Evolutionary conservation across 2,113 vertebrate species (phyloP).

Genomic region (Proterorhinus semilunaris): DNA sequence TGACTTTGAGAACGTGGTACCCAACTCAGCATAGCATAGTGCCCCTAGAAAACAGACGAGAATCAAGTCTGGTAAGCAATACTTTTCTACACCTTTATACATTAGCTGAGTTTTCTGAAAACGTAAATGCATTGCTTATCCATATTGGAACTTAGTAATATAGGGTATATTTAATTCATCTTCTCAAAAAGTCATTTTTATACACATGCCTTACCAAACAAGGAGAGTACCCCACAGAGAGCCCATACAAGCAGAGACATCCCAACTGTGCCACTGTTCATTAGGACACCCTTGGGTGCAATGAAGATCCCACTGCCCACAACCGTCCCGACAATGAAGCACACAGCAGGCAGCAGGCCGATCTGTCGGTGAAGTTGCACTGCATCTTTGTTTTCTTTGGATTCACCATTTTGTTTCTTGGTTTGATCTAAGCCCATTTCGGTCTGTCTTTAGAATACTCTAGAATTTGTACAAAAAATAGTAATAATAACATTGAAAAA

Average conservation of each 20-base stretch:
- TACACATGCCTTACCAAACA: conserved; percentile 76
- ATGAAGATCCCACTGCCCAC: conserved; percentile 91
- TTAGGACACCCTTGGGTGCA: conserved; percentile 85
- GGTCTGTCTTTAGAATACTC: neutral
- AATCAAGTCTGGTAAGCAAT: neutral
- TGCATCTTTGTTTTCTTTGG: conserved; percentile 29
- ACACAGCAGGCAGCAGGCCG: conserved; percentile 77
- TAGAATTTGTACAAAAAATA: neutral
- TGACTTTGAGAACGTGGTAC: conserved; percentile 86
- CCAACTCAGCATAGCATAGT: conserved; percentile 86
- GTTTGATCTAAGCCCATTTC: conserved; percentile 30
- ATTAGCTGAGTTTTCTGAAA: too few species aligned
- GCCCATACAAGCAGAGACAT: conserved; percentile 84
- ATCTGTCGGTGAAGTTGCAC: conserved; percentile 74
- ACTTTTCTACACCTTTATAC: neutral
- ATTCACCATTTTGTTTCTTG: conserved; percentile 16
- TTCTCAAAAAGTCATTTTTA: too few species aligned
- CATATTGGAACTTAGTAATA: too few species aligned
- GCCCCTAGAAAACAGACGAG: conserved; percentile 72
- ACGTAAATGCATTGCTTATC: too few species aligned
- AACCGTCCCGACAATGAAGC: conserved; percentile 82
- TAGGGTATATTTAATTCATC: too few species aligned
- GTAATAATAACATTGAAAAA: too few species aligned
- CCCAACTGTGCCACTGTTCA: conserved; percentile 84
- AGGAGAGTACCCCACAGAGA: conserved; percentile 82